Percentiles rank a stretch among this genome's conserved stretches.
These are phyloP conservation scores for Osmerus eperlanus DNA, from an alignment of 2,113 vertebrate genomes.

Conservation along the genomic window DNA sequence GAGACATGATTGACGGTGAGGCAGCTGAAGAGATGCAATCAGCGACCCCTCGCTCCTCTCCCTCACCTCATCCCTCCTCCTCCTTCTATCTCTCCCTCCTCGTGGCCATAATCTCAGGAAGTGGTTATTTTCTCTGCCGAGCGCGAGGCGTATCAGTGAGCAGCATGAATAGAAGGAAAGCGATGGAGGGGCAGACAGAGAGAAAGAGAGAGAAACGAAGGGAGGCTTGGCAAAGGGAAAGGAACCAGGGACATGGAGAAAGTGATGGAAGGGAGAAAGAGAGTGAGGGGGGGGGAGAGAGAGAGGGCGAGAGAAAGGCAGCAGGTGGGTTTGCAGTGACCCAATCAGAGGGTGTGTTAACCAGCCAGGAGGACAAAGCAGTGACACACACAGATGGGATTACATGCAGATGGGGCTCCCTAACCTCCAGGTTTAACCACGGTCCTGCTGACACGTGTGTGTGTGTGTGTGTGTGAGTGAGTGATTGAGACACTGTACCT, in stretches of 20 bases:
- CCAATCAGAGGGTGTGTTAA: constrained; percentile 70
- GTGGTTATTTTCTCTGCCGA: constrained; percentile 51
- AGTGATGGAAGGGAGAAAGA: constrained; percentile 3
- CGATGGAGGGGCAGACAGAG: neutral
- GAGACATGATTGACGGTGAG: constrained; percentile 62
- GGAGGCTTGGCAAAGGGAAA: neutral
- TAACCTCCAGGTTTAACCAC: constrained; percentile 51
- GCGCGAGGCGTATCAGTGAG: constrained; percentile 20
- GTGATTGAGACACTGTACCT: constrained; percentile 18
- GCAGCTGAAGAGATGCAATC: constrained; percentile 68
- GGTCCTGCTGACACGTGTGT: neutral
- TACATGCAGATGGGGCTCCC: constrained; percentile 70
- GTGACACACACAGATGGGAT: constrained; percentile 65
- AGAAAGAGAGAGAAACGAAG: neutral
- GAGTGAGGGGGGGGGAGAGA: constrained; percentile 29
- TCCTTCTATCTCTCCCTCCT: constrained; percentile 25
- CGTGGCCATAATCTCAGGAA: constrained; percentile 39
- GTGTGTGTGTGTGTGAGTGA: neutral
- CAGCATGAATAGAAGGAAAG: constrained; percentile 15
- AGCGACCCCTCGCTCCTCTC: constrained; percentile 48
- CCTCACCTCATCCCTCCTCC: neutral
- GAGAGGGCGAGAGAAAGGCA: constrained; percentile 41
- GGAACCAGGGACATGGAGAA: neutral
- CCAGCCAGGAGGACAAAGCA: constrained; percentile 57
- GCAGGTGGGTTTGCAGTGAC: constrained; percentile 67